phyloP scores from a whole-genome alignment of 2,113 vertebrate species.

The Pogona vitticeps region DNA sequence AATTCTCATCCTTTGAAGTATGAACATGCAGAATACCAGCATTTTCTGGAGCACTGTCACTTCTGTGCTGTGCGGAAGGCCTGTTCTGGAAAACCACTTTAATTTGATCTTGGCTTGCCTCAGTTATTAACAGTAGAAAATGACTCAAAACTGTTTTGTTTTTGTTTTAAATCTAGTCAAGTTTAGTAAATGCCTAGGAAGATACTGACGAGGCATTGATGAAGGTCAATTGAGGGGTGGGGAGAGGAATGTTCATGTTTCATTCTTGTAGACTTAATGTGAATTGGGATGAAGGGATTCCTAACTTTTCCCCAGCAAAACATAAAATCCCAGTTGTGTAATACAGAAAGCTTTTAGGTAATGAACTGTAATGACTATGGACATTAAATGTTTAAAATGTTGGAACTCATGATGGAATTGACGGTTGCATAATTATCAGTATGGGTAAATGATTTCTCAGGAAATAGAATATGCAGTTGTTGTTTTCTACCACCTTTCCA shows the following conservation, averaged over 20 bases:
- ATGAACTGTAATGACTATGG: not conserved
- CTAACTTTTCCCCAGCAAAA: not conserved
- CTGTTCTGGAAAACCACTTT: not conserved
- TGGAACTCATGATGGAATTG: not conserved
- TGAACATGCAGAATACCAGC: not conserved
- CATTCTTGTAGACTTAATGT: not conserved
- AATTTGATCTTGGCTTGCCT: not conserved
- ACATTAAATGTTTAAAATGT: not conserved
- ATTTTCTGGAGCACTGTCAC: not conserved
- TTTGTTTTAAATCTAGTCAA: not conserved
- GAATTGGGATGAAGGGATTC: not conserved
- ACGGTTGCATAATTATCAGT: not conserved
- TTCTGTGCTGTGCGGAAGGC: not conserved
- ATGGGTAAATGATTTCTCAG: not conserved
- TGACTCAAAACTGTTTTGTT: not conserved
- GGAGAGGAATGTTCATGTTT: not conserved
- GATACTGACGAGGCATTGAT: not conserved
- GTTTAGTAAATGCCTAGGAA: not conserved
- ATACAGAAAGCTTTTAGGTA: not conserved
- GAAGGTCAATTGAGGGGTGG: not conserved
- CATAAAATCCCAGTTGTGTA: not conserved
- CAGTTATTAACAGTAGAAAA: not conserved
- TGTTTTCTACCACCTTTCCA: not conserved
- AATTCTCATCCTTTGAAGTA: no score
- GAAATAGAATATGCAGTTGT: not conserved